phyloP scores from a whole-genome alignment of 2,888 invertebrate species.

The Phalera bucephala region DNA sequence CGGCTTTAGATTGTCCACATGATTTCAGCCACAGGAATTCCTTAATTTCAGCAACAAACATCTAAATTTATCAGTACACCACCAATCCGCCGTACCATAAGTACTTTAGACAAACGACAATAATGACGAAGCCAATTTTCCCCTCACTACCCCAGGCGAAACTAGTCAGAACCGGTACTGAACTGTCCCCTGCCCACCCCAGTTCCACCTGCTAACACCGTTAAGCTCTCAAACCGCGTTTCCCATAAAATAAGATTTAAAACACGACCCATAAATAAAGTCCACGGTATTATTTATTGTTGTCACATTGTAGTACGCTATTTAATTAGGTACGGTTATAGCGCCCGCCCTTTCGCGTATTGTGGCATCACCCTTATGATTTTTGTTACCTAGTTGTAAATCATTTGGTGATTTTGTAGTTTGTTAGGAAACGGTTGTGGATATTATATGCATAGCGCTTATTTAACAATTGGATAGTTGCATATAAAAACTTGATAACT shows the following conservation, averaged over 20 bases:
- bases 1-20: too few species aligned
- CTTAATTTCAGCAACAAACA: too few species aligned
- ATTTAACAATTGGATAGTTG: too few species aligned
- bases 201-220: conserved; percentile 60
- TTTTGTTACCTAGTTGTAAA: conserved; percentile 26
- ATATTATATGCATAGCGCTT: too few species aligned
- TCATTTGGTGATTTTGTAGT: conserved; percentile 21
- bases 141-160: conserved; percentile 32
- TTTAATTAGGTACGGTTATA: conserved; percentile 64
- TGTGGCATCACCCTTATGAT: conserved; percentile 22
- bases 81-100: too few species aligned
- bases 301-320: conserved; percentile 45
- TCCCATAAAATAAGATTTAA: conserved; percentile 81
- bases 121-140: conserved; percentile 33
- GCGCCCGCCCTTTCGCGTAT: conserved; percentile 46
- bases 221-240: conserved; percentile 71
- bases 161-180: conserved; percentile 36
- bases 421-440: too few species aligned
- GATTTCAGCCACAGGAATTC: too few species aligned
- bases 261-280: conserved; percentile 61
- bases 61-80: too few species aligned
- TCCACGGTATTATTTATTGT: conserved; percentile 57
- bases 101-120: too few species aligned
- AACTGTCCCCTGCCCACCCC: conserved; percentile 9
- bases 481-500: too few species aligned